Base-by-base conservation (phyloP, 2,888 invertebrate genomes). In the Tribolium freemani region DNA sequence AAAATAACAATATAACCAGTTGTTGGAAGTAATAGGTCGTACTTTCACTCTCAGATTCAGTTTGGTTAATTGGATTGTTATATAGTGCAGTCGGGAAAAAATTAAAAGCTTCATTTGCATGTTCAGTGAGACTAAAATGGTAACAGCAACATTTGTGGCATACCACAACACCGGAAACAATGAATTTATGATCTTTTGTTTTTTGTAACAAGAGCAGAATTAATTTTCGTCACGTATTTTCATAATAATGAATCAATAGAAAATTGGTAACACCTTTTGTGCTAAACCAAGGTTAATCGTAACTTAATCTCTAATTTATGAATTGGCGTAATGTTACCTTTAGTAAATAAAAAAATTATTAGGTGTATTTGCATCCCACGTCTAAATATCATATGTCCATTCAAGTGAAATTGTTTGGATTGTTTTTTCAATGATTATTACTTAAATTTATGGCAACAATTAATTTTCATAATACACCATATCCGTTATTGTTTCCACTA, bases 41-140 rank as follows among this genome's bases (percentile, higher is more conserved):
- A 66, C 66, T 66, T 66, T 66, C 66, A 66, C 66, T 66, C 53
- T 64, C 64, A 16, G 30, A 21, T 46, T 46, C 45, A 38, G 8
- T 38, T 38, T 38, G n/a, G 38, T 38, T 38, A 38, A 38, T 38
- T 38, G 38, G 38, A 38, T 38, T 38, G 38, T 38, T 38, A 38
- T 26, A 26, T 26, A 26, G 26, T 26, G 26, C 5, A 26, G 26
- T 26, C 5, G 26, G 16, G 26, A 26, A 26, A 26, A 26, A 26
- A 26, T 26, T 26, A 26, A 26, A 26, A 26, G 26, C 5, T 5
- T 26, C 26, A 26, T 26, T 26, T 26, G 26, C 26, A 26, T 26
- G 26, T 26, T 26, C 5, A 5, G 26, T 26, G 26, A 26, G 26
- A 26, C 26, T 0, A 26, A 26, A 26, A 26, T 26, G 26, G 26